Conservation (phyloP, 2,888 invertebrate species). For the Aphidoletes aphidimyza region DNA sequence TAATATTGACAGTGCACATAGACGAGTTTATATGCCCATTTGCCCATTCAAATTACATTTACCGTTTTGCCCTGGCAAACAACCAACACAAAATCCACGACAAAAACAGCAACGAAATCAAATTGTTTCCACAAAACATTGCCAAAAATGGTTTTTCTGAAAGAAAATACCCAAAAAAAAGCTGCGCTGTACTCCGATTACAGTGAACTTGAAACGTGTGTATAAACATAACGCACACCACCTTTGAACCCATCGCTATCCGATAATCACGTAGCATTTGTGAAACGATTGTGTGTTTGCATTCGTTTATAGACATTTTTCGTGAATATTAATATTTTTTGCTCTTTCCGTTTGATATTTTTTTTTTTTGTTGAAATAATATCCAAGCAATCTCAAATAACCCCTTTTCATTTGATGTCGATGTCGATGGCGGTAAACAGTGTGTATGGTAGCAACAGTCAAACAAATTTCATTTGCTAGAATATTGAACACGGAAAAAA, state of each 20-base stretch:
- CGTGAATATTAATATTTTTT: not conserved
- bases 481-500: not conserved
- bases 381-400: not conserved
- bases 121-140: too few relatives aligned
- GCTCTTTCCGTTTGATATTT: not conserved
- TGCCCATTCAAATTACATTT: too few relatives aligned
- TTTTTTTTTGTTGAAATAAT: too few relatives aligned
- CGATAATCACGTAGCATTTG: not conserved
- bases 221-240: not conserved
- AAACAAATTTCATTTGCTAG: not conserved
- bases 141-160: too few relatives aligned
- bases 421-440: not conserved
- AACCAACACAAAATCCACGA: not conserved
- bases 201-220: not conserved
- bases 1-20: too few relatives aligned
- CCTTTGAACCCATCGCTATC: not conserved
- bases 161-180: not conserved
- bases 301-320: conserved; percentile 1
- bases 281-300: not conserved
- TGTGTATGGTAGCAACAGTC: not conserved
- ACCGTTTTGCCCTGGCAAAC: too few relatives aligned
- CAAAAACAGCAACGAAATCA: too few relatives aligned
- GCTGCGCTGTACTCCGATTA: not conserved
- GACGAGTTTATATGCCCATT: too few relatives aligned
- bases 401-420: conserved; percentile 4